These are phyloP conservation scores for Microlaimidae sp. DNA, from an alignment of 2,888 invertebrate species.

Conservation along the genomic window DNA sequence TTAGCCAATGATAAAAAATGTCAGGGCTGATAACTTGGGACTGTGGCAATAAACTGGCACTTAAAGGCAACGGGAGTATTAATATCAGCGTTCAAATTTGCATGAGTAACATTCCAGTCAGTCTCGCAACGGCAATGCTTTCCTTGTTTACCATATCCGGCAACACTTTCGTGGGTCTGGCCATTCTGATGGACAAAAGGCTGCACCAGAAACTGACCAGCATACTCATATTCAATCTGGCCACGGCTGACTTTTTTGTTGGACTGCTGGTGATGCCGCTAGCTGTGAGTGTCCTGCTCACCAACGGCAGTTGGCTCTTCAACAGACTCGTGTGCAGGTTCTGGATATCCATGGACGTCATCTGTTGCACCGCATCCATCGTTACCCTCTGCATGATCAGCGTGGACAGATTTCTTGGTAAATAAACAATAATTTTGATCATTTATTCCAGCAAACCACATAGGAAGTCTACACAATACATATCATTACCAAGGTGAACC, in stretches of 20 bases:
- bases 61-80: no score
- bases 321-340: conserved; percentile 3
- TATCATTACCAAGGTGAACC: no score
- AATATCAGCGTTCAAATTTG: not conserved
- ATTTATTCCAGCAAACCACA: no score
- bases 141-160: conserved; percentile 4
- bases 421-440: no score
- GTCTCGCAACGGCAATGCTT: not conserved
- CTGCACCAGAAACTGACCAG: conserved; percentile 5
- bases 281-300: not conserved
- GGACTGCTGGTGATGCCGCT: conserved; percentile 12
- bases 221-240: conserved; percentile 11
- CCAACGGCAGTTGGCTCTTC: conserved; percentile 7
- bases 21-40: no score
- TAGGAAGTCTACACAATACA: no score
- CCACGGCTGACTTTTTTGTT: conserved; percentile 12
- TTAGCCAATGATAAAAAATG: no score
- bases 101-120: not conserved
- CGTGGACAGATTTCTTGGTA: conserved; percentile 13
- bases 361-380: conserved; percentile 14
- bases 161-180: conserved; percentile 1
- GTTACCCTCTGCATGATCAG: conserved; percentile 12
- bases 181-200: not conserved
- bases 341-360: conserved; percentile 15
- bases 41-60: no score